Conservation (phyloP, 2,888 invertebrate genomes). For the Drosophila anomalipes region DNA sequence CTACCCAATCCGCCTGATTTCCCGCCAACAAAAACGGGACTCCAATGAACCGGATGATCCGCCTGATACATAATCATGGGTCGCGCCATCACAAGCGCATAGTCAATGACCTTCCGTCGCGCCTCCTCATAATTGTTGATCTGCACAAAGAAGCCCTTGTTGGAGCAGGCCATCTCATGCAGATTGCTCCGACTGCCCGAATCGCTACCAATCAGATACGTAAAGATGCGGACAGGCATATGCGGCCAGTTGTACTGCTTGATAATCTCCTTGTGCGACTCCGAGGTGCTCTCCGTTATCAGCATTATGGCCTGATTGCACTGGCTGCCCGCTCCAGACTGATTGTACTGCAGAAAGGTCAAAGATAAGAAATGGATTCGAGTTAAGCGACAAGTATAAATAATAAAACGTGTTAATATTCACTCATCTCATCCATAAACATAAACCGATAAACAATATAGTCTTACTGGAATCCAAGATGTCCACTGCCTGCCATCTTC, state of each 20-base stretch:
- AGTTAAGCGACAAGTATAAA: background rate
- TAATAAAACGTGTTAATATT: background rate
- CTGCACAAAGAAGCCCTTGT: conserved; percentile 94
- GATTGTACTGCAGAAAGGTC: conserved; percentile 89
- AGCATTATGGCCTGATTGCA: conserved; percentile 99
- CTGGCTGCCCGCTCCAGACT: conserved; percentile 93
- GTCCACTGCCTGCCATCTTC: no score
- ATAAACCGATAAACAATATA: background rate
- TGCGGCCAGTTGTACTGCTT: conserved; percentile 96
- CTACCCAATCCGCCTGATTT: conserved; percentile 87
- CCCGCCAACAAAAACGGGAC: conserved; percentile 94
- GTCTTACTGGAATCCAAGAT: background rate
- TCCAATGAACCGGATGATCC: conserved; percentile 97
- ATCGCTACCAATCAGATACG: conserved; percentile 97
- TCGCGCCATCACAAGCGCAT: conserved; percentile 96
- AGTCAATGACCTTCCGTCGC: conserved; percentile 95
- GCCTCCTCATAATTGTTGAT: conserved; percentile 96
- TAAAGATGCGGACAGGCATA: conserved; percentile 97
- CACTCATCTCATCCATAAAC: no score
- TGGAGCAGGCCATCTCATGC: conserved; percentile 97
- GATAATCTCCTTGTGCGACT: conserved; percentile 89
- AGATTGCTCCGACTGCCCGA: conserved; percentile 94
- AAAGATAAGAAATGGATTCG: background rate
- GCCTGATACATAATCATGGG: conserved; percentile 98
- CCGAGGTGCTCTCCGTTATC: conserved; percentile 96